Evolutionary conservation across 2,113 vertebrate species (phyloP).

Genomic region (Perccottus glenii): DNA sequence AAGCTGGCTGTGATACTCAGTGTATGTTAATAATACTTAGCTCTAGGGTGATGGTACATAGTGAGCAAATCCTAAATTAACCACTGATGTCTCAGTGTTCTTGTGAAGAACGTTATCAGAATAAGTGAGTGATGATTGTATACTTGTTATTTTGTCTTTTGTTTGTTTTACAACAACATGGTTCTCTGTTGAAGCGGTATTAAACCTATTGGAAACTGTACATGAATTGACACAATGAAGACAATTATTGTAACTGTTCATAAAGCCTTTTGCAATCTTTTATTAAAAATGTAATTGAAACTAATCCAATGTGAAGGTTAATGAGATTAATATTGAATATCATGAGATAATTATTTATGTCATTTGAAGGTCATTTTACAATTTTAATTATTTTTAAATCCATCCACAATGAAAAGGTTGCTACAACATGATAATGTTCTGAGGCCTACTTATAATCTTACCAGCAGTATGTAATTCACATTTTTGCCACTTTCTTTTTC

Average conservation of each 20-base stretch:
- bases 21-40: conserved; percentile 85
- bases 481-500: conserved; percentile 28
- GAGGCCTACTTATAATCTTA: not conserved
- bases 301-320: conserved; percentile 20
- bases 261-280: conserved; percentile 71
- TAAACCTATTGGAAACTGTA: conserved; percentile 66
- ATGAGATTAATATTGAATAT: conserved; percentile 3
- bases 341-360: not conserved
- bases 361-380: not conserved
- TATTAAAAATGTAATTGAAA: conserved; percentile 65
- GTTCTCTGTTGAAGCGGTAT: conserved; percentile 64
- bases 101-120: conserved; percentile 57
- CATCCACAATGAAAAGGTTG: too few species aligned
- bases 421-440: too few species aligned
- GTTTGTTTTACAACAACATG: conserved; percentile 65
- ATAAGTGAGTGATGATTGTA: conserved; percentile 74
- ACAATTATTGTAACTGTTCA: conserved; percentile 72
- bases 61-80: conserved; percentile 83
- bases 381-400: not conserved
- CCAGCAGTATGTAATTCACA: conserved; percentile 14
- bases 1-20: conserved; percentile 68
- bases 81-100: conserved; percentile 81
- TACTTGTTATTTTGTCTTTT: conserved; percentile 66
- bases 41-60: conserved; percentile 81
- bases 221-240: conserved; percentile 77